These are phyloP conservation scores for Calameuta idolon DNA, from an alignment of 2,888 invertebrate species.

Conservation along the genomic window DNA sequence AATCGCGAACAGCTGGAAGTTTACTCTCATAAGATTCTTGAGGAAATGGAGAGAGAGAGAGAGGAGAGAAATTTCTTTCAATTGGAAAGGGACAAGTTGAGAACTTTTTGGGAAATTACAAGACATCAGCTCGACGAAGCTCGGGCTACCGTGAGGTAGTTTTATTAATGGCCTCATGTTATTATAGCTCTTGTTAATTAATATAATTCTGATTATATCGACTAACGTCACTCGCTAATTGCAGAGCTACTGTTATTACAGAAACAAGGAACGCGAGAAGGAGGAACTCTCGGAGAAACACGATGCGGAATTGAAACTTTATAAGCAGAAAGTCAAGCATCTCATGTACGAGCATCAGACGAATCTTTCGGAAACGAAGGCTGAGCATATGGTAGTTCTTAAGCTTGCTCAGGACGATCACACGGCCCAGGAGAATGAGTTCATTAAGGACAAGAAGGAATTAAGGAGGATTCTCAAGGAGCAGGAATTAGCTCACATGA, in stretches of 20 bases:
- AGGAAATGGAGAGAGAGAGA: conserved; percentile 92
- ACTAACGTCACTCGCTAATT: neutral
- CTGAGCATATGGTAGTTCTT: conserved; percentile 84
- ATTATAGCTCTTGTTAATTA: neutral
- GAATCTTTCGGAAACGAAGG: conserved; percentile 84
- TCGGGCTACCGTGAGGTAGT: conserved; percentile 75
- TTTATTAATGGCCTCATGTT: neutral
- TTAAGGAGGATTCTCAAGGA: conserved; percentile 78
- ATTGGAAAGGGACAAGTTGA: conserved; percentile 92
- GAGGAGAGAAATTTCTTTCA: conserved; percentile 97
- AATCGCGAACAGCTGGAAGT: conserved; percentile 91
- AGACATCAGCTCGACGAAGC: conserved; percentile 89
- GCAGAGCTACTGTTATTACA: conserved; percentile 37
- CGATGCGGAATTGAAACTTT: conserved; percentile 87
- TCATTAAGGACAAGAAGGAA: conserved; percentile 80
- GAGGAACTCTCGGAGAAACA: conserved; percentile 90
- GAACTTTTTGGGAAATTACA: conserved; percentile 96
- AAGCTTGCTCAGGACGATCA: conserved; percentile 89
- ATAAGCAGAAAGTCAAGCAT: conserved; percentile 94
- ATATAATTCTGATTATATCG: neutral
- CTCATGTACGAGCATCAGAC: conserved; percentile 92
- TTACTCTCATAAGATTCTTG: conserved; percentile 86
- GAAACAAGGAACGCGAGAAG: conserved; percentile 87
- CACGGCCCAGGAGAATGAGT: conserved; percentile 78
- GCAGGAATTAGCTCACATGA: conserved; percentile 77